phyloP scores from a whole-genome alignment of 2,797 vertebrate genomes.

The Chelonia mydas region DNA sequence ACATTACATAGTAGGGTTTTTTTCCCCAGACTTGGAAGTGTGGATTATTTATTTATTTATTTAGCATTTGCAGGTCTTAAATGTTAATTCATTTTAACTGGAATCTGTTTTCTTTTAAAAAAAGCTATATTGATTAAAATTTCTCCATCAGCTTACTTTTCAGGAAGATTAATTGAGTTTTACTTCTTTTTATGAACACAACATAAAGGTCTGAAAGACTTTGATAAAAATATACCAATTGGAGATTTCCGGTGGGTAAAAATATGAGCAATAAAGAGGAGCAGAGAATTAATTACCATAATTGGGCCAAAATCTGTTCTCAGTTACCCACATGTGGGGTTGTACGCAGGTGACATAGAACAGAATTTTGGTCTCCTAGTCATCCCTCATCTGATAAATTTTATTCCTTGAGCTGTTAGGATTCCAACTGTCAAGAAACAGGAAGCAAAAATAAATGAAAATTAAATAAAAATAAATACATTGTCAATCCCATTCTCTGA shows the following conservation, averaged over 20 bases:
- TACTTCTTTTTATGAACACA: conserved; percentile 66
- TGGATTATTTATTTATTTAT: background rate
- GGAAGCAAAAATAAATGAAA: background rate
- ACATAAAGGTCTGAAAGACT: background rate
- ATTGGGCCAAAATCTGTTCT: conserved; percentile 71
- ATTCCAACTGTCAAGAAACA: background rate
- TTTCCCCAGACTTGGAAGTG: conserved; percentile 44
- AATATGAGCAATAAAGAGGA: conserved; percentile 64
- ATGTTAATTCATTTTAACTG: background rate
- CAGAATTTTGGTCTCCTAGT: conserved; percentile 23
- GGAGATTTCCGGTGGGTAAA: conserved; percentile 60
- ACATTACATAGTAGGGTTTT: background rate
- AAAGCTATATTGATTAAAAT: conserved; percentile 27
- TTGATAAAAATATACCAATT: background rate
- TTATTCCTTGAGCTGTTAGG: background rate
- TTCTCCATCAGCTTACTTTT: conserved; percentile 40
- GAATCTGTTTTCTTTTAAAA: conserved; percentile 17
- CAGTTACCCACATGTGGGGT: conserved; percentile 71
- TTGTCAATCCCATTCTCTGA: background rate
- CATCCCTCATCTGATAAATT: conserved; percentile 63
- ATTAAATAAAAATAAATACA: background rate
- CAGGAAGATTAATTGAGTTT: conserved; percentile 37
- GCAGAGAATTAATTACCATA: conserved; percentile 67
- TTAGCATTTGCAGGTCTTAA: conserved; percentile 43
- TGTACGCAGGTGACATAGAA: conserved; percentile 48